phyloP scores from a whole-genome alignment of 2,888 invertebrate species.

The Empis stercorea region DNA sequence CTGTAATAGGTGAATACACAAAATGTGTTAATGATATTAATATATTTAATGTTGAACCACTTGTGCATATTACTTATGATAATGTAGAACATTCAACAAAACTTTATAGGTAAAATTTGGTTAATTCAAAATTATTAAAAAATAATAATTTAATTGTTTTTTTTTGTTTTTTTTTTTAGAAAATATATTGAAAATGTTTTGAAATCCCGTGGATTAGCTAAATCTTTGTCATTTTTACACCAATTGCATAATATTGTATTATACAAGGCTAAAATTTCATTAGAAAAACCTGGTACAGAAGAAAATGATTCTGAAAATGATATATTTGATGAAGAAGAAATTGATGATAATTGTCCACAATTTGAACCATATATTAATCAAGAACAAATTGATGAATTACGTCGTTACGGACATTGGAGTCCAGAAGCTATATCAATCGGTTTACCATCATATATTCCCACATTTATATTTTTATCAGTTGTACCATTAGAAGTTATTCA shows the following conservation, averaged over 20 bases:
- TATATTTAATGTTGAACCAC: conserved; percentile 41
- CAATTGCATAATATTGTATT: conserved; percentile 55
- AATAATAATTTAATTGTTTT: no score
- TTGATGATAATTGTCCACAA: conserved; percentile 16
- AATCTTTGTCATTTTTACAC: conserved; percentile 67
- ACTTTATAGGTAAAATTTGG: conserved; percentile 40
- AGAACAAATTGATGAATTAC: conserved; percentile 30
- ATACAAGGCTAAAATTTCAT: conserved; percentile 55
- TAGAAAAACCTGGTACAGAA: conserved; percentile 42
- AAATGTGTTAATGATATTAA: conserved; percentile 28
- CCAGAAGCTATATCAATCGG: conserved; percentile 60
- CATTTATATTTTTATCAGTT: conserved; percentile 73
- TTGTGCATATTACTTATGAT: conserved; percentile 40
- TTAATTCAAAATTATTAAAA: not conserved
- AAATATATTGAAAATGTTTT: conserved; percentile 77
- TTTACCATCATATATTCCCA: conserved; percentile 72
- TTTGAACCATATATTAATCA: conserved; percentile 32
- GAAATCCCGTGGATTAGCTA: conserved; percentile 73
- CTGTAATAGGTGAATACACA: conserved; percentile 12
- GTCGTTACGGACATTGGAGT: conserved; percentile 61
- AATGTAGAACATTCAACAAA: conserved; percentile 39
- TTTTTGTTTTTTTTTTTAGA: conserved; percentile 33
- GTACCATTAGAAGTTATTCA: conserved; percentile 85
- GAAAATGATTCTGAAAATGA: conserved; percentile 31
- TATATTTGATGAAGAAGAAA: conserved; percentile 35